Evolutionary conservation across 2,113 vertebrate genomes (phyloP).

Genomic region (Dromas ardeola): DNA sequence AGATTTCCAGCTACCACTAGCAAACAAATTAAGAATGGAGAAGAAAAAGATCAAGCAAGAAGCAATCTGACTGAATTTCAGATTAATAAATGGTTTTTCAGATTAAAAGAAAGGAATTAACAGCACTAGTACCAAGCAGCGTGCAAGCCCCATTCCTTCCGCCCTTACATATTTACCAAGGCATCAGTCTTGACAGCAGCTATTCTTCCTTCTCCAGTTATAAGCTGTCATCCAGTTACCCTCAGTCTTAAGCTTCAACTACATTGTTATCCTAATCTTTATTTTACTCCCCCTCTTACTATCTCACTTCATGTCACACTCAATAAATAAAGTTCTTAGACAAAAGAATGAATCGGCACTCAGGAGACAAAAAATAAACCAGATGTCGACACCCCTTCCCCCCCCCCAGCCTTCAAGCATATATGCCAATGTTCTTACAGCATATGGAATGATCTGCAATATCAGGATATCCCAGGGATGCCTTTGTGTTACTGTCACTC

Average conservation of each 20-base stretch:
- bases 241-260: neutral
- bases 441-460: neutral
- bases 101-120: neutral
- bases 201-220: neutral
- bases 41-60: neutral
- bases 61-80: neutral
- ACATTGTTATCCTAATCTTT: neutral
- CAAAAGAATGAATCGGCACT: neutral
- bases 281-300: neutral
- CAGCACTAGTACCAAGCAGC: neutral
- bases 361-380: neutral
- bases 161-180: neutral
- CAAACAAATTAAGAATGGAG: neutral
- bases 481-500: neutral
- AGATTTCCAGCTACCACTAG: neutral
- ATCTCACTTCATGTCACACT: neutral
- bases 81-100: neutral
- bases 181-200: neutral
- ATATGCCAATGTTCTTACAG: neutral
- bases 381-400: fast-evolving
- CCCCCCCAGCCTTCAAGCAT: neutral
- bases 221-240: neutral
- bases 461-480: neutral
- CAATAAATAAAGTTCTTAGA: neutral
- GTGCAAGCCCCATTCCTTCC: neutral